A percentile compares a stretch with the other conserved stretches of the same genome.
Evolutionary conservation across 1,140 invertebrate species (phyloP).

Genomic region (Eriosoma lanigerum): DNA sequence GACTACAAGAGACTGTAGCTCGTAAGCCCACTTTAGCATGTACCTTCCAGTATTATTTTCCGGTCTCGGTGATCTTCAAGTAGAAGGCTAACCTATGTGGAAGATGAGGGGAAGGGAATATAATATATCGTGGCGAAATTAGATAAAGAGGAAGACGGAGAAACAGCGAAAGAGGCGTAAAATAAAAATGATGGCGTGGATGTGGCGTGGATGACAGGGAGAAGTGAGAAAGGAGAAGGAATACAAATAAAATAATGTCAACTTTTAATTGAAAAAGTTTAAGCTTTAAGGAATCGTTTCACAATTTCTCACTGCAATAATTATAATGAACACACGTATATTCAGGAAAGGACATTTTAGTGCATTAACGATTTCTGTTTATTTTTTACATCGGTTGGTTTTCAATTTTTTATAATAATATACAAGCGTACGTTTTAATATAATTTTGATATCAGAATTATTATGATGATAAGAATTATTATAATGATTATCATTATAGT

Average conservation of each 20-base stretch:
- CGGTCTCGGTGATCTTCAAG: slow-evolving; percentile 32
- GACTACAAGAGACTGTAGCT: slow-evolving; percentile 31
- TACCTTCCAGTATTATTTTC: slow-evolving; percentile 44
- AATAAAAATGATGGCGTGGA: not conserved
- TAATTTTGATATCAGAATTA: not conserved
- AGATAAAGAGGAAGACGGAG: not conserved
- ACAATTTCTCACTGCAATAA: slow-evolving; percentile 17
- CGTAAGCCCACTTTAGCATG: slow-evolving; percentile 46
- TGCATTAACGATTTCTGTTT: not conserved
- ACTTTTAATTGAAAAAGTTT: slow-evolving; percentile 52
- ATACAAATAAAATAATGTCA: slow-evolving; percentile 37
- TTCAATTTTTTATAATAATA: not conserved
- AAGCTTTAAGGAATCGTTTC: slow-evolving; percentile 25
- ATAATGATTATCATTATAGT: too few species aligned
- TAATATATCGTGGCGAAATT: not conserved
- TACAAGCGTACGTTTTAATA: not conserved
- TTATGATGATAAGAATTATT: too few species aligned
- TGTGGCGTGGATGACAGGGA: not conserved
- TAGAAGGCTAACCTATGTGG: not conserved
- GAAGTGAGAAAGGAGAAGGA: too few species aligned
- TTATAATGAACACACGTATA: not conserved
- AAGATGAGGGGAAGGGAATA: not conserved
- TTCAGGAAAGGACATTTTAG: not conserved
- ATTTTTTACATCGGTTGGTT: not conserved
- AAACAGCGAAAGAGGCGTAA: not conserved